phyloP scores from a whole-genome alignment of 2,888 invertebrate species.

The Dynastes maya region DNA sequence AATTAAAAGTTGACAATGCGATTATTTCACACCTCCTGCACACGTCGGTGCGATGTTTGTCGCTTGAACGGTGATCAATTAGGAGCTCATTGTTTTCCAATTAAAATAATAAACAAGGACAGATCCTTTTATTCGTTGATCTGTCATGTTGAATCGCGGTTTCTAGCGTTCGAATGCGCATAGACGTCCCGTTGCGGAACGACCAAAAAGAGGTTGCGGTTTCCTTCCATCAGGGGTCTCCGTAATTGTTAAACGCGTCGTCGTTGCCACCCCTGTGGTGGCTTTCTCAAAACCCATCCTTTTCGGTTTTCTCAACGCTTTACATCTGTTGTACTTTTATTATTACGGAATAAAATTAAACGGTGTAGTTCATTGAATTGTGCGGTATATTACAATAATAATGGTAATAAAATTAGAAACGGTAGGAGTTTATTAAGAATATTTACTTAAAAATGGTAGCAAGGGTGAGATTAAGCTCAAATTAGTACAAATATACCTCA shows the following conservation, averaged over 20 bases:
- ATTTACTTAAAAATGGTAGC: too few species aligned
- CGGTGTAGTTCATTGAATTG: too few species aligned
- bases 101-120: slow-evolving; percentile 51
- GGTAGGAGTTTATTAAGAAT: too few species aligned
- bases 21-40: slow-evolving; percentile 58
- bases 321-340: slow-evolving; percentile 38
- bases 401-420: too few species aligned
- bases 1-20: slow-evolving; percentile 54
- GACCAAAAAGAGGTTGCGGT: slow-evolving; percentile 41
- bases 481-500: too few species aligned
- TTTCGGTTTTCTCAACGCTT: slow-evolving; percentile 44
- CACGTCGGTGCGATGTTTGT: slow-evolving; percentile 57
- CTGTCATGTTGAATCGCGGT: slow-evolving; percentile 14
- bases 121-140: slow-evolving; percentile 32
- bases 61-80: slow-evolving; percentile 54
- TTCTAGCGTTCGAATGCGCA: slow-evolving; percentile 3
- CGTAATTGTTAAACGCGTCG: slow-evolving; percentile 31
- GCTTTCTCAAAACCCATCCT: slow-evolving; percentile 31
- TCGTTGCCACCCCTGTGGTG: slow-evolving; percentile 30
- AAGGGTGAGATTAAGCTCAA: too few species aligned
- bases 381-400: too few species aligned
- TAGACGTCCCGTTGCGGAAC: slow-evolving; percentile 18
- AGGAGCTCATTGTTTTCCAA: slow-evolving; percentile 56
- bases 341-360: not conserved
- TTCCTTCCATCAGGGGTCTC: slow-evolving; percentile 30